Evolutionary conservation across 1,140 invertebrate species (phyloP).

Genomic region (Drosophila parvula): DNA sequence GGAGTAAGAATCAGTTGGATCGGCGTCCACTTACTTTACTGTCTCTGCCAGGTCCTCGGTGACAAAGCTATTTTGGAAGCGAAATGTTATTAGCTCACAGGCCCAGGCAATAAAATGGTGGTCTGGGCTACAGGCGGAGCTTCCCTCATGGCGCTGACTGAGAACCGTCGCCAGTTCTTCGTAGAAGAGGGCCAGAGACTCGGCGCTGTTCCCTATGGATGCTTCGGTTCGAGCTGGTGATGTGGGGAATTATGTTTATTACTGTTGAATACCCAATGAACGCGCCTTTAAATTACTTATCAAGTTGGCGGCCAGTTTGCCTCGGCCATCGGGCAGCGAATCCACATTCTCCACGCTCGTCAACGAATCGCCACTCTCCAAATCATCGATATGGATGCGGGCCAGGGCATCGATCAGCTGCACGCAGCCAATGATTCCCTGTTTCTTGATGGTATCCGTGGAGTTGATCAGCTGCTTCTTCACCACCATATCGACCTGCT

Average conservation of each 20-base stretch:
- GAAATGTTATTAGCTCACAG: slow-evolving; percentile 85
- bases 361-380: slow-evolving; percentile 41
- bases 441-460: slow-evolving; percentile 83
- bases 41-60: slow-evolving; percentile 67
- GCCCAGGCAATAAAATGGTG: slow-evolving; percentile 87
- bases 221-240: slow-evolving; percentile 75
- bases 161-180: slow-evolving; percentile 88
- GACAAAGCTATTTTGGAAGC: slow-evolving; percentile 87
- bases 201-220: slow-evolving; percentile 80
- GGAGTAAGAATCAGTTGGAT: no score
- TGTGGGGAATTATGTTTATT: background rate
- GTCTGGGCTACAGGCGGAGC: slow-evolving; percentile 84
- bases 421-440: slow-evolving; percentile 84
- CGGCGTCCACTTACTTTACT: slow-evolving; percentile 35
- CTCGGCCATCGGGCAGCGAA: slow-evolving; percentile 71
- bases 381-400: slow-evolving; percentile 40
- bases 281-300: slow-evolving; percentile 52
- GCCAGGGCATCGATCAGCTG: slow-evolving; percentile 84
- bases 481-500: slow-evolving; percentile 87
- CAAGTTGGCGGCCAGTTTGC: slow-evolving; percentile 82
- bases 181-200: slow-evolving; percentile 88
- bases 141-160: slow-evolving; percentile 64
- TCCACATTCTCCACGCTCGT: slow-evolving; percentile 64
- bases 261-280: background rate
- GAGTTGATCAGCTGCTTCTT: slow-evolving; percentile 87